Percentiles rank a stretch among this genome's conserved stretches.
Conservation (phyloP, 2,888 invertebrate genomes). For the Salpingus planirostris region DNA sequence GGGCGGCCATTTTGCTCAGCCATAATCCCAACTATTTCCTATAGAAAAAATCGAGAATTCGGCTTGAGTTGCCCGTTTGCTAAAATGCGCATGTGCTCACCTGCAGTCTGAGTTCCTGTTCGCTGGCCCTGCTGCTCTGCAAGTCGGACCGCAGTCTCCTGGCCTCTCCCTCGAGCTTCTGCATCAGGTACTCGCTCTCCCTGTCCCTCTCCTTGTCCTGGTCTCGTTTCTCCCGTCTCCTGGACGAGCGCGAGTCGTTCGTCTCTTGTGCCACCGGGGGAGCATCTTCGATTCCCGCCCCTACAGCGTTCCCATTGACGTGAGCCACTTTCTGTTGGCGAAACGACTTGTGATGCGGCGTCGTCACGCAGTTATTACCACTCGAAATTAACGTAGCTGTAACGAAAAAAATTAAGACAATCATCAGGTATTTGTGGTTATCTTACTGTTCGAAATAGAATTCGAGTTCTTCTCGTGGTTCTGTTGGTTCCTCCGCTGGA, state of each 20-base stretch:
- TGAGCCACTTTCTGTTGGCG: slow-evolving; percentile 29
- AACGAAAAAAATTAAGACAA: too few relatives aligned
- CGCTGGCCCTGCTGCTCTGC: slow-evolving; percentile 58
- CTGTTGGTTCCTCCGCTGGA: slow-evolving; percentile 29
- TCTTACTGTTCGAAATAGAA: too few relatives aligned
- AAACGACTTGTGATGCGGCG: too few relatives aligned
- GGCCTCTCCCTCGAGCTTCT: slow-evolving; percentile 63
- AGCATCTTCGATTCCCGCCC: slow-evolving; percentile 23
- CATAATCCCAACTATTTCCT: too few relatives aligned
- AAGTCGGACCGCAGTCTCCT: slow-evolving; percentile 66
- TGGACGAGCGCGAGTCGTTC: slow-evolving; percentile 16
- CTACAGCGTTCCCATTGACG: slow-evolving; percentile 32
- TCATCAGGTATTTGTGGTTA: too few relatives aligned
- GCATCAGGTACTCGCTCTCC: slow-evolving; percentile 43
- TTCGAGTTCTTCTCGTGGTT: too few relatives aligned
- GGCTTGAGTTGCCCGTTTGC: too few relatives aligned
- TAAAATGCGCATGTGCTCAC: too few relatives aligned
- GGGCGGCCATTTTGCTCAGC: too few relatives aligned
- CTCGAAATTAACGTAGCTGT: too few relatives aligned
- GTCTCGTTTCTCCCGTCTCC: slow-evolving; percentile 38
- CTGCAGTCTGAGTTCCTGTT: slow-evolving; percentile 65
- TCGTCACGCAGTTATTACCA: too few relatives aligned
- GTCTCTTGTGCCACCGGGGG: slow-evolving; percentile 3
- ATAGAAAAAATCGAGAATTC: too few relatives aligned
- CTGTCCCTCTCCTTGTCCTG: slow-evolving; percentile 43